Percentiles rank a stretch among this genome's conserved stretches.
These are phyloP conservation scores for Garra rufa DNA, from an alignment of 2,113 vertebrate genomes.

Conservation along the genomic window DNA sequence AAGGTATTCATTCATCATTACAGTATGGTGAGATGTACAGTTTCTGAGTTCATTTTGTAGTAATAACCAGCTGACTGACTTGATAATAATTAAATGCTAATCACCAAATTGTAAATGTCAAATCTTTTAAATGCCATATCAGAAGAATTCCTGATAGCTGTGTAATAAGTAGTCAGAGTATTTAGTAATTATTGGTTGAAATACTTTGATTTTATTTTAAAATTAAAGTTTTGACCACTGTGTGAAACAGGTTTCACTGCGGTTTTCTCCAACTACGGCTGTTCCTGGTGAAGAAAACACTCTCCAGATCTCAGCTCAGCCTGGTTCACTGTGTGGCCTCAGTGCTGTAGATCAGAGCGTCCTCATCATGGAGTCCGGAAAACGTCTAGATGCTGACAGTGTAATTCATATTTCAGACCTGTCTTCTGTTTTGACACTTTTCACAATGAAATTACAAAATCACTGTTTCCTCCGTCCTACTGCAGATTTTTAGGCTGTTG, in stretches of 20 bases:
- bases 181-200: not conserved
- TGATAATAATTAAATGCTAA: too few relatives aligned
- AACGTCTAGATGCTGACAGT: slow-evolving; percentile 71
- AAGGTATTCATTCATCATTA: slow-evolving; percentile 75
- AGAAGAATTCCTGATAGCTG: not conserved
- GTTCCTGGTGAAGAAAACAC: slow-evolving; percentile 73
- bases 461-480: not conserved
- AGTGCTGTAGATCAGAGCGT: slow-evolving; percentile 83
- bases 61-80: not conserved
- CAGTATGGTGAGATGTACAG: not conserved
- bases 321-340: slow-evolving; percentile 83
- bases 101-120: too few relatives aligned
- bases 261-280: slow-evolving; percentile 70
- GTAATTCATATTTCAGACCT: slow-evolving; percentile 39
- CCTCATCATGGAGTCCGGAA: slow-evolving; percentile 77
- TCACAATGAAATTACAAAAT: not conserved
- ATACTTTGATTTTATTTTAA: not conserved
- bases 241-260: slow-evolving; percentile 72
- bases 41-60: not conserved
- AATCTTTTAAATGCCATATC: not conserved
- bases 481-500: slow-evolving; percentile 43
- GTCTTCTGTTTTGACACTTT: not conserved
- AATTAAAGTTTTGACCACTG: not conserved
- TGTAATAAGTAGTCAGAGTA: not conserved
- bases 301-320: slow-evolving; percentile 74